These are phyloP conservation scores for Lonchura striata DNA, from an alignment of 2,113 vertebrate genomes.

Conservation along the genomic window DNA sequence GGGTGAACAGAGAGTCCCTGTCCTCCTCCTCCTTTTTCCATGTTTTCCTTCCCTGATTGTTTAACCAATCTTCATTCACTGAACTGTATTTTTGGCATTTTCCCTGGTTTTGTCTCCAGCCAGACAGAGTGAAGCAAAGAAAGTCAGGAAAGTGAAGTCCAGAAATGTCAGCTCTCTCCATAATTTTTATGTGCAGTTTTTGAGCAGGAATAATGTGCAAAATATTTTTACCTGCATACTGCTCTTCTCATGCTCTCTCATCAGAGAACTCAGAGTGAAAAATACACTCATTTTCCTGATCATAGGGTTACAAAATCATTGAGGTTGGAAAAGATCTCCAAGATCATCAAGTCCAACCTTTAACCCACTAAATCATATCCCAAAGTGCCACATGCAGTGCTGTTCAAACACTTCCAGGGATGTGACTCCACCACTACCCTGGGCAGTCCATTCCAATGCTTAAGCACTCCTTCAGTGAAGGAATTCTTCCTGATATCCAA, in stretches of 20 bases:
- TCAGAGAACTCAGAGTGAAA: background rate
- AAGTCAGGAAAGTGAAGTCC: background rate
- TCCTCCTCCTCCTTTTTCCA: background rate
- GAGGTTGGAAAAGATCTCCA: background rate
- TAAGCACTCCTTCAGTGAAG: background rate
- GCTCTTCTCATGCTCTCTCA: background rate
- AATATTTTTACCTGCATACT: background rate
- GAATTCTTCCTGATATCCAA: background rate
- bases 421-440: background rate
- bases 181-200: background rate
- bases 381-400: background rate
- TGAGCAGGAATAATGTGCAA: background rate
- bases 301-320: background rate
- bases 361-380: background rate
- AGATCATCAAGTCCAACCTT: background rate
- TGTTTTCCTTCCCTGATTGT: background rate
- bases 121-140: background rate
- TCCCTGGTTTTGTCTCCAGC: background rate
- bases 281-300: background rate
- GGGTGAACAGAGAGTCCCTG: background rate
- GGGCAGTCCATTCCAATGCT: background rate
- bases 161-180: background rate
- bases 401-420: background rate
- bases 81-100: background rate
- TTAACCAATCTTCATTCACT: background rate